Evolutionary conservation across 2,113 vertebrate species (phyloP).

Genomic region (Brachyhypopomus gauderio): DNA sequence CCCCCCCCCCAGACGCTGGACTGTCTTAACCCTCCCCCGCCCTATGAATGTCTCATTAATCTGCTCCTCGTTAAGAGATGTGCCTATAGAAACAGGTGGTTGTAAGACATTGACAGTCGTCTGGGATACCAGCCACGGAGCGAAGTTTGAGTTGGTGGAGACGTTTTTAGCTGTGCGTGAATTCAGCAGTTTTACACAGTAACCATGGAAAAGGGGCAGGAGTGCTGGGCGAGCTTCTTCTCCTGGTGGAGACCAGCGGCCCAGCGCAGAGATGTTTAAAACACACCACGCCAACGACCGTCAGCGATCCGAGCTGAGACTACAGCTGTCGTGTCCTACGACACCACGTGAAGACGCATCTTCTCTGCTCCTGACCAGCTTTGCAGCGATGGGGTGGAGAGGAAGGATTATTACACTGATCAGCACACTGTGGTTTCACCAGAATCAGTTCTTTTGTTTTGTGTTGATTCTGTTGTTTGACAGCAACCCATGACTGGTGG

Average conservation of each 20-base stretch:
- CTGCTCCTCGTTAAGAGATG: slow-evolving; percentile 58
- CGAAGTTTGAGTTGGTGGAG: slow-evolving; percentile 13
- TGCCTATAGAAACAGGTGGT: slow-evolving; percentile 71
- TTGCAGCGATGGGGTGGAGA: background rate
- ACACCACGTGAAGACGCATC: background rate
- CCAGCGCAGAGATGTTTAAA: background rate
- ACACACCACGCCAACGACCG: background rate
- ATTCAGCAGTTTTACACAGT: slow-evolving; percentile 13
- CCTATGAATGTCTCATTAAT: slow-evolving; percentile 67
- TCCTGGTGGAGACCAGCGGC: background rate
- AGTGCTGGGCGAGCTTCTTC: background rate
- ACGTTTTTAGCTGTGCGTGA: slow-evolving; percentile 4
- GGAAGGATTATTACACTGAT: slow-evolving; percentile 22
- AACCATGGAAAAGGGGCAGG: no score
- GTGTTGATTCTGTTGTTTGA: slow-evolving; percentile 36
- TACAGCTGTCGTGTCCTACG: background rate
- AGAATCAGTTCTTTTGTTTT: slow-evolving; percentile 41
- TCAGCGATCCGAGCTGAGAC: background rate
- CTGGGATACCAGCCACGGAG: slow-evolving; percentile 36
- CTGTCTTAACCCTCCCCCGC: slow-evolving; percentile 13
- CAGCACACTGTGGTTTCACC: slow-evolving; percentile 23
- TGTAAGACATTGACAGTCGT: slow-evolving; percentile 56
- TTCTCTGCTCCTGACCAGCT: slow-evolving; percentile 7
- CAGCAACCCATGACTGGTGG: slow-evolving; percentile 40
- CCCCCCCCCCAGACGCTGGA: slow-evolving; percentile 28